Evolutionary conservation across 2,888 invertebrate species (phyloP), one percentile per base, ranked within the genome.

Genomic region (Calephelis perditalis): DNA sequence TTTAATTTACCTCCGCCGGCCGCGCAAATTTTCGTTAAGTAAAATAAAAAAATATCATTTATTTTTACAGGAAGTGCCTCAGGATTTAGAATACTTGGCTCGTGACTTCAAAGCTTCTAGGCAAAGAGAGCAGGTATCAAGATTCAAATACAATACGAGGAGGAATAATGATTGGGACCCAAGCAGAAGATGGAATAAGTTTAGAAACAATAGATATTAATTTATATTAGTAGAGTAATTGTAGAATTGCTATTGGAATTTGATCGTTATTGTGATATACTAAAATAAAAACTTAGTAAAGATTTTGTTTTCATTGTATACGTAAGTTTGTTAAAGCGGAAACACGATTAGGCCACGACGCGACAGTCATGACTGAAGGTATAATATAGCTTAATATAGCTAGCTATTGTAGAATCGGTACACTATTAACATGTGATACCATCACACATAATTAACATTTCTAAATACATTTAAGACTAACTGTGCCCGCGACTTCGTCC

Each of bases 1-100:
- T 26, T 26, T 2, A 26, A 26, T 26, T 26, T 26, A 4, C 26
- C 26, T 26, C 3, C 26, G 26, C 26, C 26, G 26, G 26, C 26
- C 26, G 26, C 3, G 26, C 26, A 26, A 26, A 26, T 26, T 26
- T 26, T 26, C 3, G 4, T 26, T 26, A 26, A 26, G 26, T 26
- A 3, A 26, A 26, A 4, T 26, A 26, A 26, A 26, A 26, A 26
- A 26, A 40, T 40, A 8, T 0, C 40, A 7, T 54, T 49, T 62
- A 46, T 46, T 62, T 26, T 65, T 57, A 57, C 73, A 88, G 88
- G 82, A 82, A 68, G 70, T 86, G 45, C 81, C 87, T n/a, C 44
- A 67, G 44, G 82, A 82, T 46, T 66, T 90, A 58, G 61, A 72
- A 43, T 72, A 81, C 0, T 73, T 89, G 68, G 79, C 79, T 8